phyloP scores from a whole-genome alignment of 2,888 invertebrate species.

The Osmoderma eremita region DNA sequence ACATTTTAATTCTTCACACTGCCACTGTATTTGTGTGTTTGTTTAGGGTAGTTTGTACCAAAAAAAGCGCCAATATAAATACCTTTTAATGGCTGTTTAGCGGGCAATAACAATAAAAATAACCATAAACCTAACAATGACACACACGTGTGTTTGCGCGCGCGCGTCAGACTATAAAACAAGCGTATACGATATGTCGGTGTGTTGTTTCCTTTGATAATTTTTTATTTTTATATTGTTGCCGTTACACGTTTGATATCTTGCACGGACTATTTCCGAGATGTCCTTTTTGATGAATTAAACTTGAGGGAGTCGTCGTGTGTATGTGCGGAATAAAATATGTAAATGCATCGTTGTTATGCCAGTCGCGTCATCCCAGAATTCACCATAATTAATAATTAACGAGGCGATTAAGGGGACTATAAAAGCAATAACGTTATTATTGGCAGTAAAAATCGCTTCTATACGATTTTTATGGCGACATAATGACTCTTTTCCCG shows the following conservation, averaged over 20 bases:
- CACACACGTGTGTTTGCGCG: conserved; percentile 25
- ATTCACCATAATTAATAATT: conserved; percentile 35
- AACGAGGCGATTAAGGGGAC: conserved; percentile 23
- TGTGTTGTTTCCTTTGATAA: conserved; percentile 11
- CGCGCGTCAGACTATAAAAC: conserved; percentile 20
- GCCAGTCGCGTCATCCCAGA: conserved; percentile 15
- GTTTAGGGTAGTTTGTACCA: conserved; percentile 39
- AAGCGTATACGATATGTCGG: neutral
- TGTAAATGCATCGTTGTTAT: conserved; percentile 30
- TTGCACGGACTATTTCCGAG: conserved; percentile 4
- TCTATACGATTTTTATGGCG: conserved; percentile 38
- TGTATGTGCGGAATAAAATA: conserved; percentile 5
- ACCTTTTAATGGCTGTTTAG: conserved; percentile 60
- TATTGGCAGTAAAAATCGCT: conserved; percentile 35
- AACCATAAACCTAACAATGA: conserved; percentile 55
- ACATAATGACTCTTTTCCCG: conserved; percentile 29
- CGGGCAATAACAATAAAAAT: conserved; percentile 61
- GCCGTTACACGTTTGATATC: neutral
- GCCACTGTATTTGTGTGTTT: conserved; percentile 32
- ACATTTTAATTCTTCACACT: conserved; percentile 6
- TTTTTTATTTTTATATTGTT: conserved; percentile 1
- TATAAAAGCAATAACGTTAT: conserved; percentile 38
- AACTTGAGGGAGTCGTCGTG: neutral
- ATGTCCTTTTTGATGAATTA: conserved; percentile 15
- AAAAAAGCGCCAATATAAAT: conserved; percentile 60